phyloP scores from a whole-genome alignment of 1,140 invertebrate species.

The Caenorhabditis brenneri region DNA sequence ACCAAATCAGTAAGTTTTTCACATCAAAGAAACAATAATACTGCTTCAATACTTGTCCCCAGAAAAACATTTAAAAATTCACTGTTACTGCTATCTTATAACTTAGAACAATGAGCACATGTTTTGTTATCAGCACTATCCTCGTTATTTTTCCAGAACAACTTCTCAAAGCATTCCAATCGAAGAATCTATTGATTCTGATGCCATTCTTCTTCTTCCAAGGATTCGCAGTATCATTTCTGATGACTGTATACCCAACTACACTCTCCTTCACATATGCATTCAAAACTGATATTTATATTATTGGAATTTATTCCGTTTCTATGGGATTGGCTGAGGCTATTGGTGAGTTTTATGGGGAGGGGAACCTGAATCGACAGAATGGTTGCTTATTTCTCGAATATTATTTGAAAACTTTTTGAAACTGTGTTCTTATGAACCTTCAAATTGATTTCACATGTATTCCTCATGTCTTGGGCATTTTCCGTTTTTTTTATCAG shows the following conservation, averaged over 20 bases:
- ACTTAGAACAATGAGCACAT: too few relatives aligned
- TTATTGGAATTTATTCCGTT: conserved; percentile 42
- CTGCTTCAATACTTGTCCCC: too few relatives aligned
- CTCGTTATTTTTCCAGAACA: conserved; percentile 1
- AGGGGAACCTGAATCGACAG: too few relatives aligned
- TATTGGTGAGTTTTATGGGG: conserved; percentile 41
- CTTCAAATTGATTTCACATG: background rate
- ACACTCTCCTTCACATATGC: conserved; percentile 44
- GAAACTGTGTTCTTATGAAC: background rate
- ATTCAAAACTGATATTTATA: conserved; percentile 47
- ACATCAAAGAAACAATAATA: too few relatives aligned
- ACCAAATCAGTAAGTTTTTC: conserved; percentile 49
- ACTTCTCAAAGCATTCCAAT: conserved; percentile 37
- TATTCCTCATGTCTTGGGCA: background rate
- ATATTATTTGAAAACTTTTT: too few relatives aligned
- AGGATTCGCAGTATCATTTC: conserved; percentile 47
- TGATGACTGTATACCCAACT: conserved; percentile 47
- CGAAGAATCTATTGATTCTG: conserved; percentile 33
- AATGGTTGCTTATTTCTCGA: too few relatives aligned
- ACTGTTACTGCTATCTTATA: too few relatives aligned
- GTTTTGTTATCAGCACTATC: background rate
- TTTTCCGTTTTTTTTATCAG: background rate
- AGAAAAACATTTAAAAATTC: too few relatives aligned
- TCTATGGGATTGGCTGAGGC: conserved; percentile 38
- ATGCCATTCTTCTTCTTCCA: conserved; percentile 47